A percentile compares a stretch with the other conserved stretches of the same genome.
phyloP scores from a whole-genome alignment of 2,797 vertebrate genomes.

The Bryconaethiops microstoma region DNA sequence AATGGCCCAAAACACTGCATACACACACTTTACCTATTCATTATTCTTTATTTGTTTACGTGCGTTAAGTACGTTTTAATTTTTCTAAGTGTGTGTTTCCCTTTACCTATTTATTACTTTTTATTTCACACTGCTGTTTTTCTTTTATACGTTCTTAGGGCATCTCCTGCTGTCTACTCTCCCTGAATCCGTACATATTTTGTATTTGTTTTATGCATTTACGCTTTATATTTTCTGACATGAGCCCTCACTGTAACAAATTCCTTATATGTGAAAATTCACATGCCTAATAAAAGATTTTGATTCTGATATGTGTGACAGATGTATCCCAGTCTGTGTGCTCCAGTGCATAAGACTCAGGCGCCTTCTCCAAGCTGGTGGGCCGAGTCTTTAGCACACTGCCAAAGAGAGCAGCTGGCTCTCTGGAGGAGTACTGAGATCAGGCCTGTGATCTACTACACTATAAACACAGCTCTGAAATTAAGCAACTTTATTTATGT shows the following conservation, averaged over 20 bases:
- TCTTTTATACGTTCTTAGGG: not conserved
- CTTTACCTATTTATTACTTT: no score
- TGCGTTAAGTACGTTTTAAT: no score
- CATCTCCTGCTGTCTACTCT: not conserved
- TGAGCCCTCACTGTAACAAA: not conserved
- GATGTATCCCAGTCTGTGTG: slow-evolving; percentile 31
- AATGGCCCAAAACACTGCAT: not conserved
- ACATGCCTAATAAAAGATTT: not conserved
- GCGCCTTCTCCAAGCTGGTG: slow-evolving; percentile 43
- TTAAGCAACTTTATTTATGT: slow-evolving; percentile 49
- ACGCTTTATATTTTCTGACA: not conserved
- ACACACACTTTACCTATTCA: not conserved
- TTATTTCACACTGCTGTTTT: no score
- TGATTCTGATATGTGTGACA: slow-evolving; percentile 11
- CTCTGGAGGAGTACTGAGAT: slow-evolving; percentile 42
- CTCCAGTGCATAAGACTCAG: slow-evolving; percentile 22
- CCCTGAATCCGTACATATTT: not conserved
- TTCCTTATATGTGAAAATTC: not conserved
- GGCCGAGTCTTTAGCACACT: slow-evolving; percentile 46
- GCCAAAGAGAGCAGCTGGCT: slow-evolving; percentile 45
- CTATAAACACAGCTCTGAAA: slow-evolving; percentile 51
- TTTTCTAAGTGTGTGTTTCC: no score
- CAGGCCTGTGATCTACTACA: slow-evolving; percentile 45
- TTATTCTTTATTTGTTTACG: not conserved
- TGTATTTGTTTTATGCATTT: not conserved